Evolutionary conservation across 2,888 invertebrate genomes (phyloP), one percentile per base, ranked within the genome.

Genomic region (Sycophila texana): DNA sequence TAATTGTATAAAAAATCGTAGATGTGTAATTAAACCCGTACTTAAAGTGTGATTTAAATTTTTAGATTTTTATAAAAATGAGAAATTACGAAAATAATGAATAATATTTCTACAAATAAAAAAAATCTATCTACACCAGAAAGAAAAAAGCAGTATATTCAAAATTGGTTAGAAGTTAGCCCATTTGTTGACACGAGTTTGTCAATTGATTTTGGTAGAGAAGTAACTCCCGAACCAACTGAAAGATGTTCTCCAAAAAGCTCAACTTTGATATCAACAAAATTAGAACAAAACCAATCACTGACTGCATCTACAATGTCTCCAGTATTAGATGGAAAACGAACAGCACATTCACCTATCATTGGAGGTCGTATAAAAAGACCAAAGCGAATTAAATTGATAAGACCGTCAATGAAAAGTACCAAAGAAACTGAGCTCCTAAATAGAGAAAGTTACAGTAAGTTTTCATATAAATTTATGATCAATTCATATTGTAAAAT

Each of bases 271-370:
- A 0, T 14, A 26, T 53, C 26, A 49, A 26, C 66, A 16, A 30
- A n/a, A 60, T 13, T 53, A 22, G 20, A 7, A 20, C n/a, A 55
- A 67, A 66, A 68, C 30, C n/a, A 47, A 16, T 71, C 7, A 18
- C 0, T 7, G 18, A 16, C 18, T 57, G 13, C 22, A 49, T 4
- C 14, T 20, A 22, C 49, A 30, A 55, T 5, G n/a, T 81, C 81
- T 57, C 78, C 81, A 60, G n/a, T 63, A 26, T 55, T 78, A 49
- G 55, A 73, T 55, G 18, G 65, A 61, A 81, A 81, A 39, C 75
- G 81, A 30, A 49, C 20, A 14, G 67, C 78, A 55, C 18, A 49
- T 22, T 71, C 79, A 22, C 79, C 79, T 13, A 68, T 76, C 47
- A 68, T 73, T 60, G 70, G 58, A 70, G 53, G 57, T 30, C 20